Base-by-base conservation (phyloP, 2,113 vertebrate species). In the Fregetta grallaria region DNA sequence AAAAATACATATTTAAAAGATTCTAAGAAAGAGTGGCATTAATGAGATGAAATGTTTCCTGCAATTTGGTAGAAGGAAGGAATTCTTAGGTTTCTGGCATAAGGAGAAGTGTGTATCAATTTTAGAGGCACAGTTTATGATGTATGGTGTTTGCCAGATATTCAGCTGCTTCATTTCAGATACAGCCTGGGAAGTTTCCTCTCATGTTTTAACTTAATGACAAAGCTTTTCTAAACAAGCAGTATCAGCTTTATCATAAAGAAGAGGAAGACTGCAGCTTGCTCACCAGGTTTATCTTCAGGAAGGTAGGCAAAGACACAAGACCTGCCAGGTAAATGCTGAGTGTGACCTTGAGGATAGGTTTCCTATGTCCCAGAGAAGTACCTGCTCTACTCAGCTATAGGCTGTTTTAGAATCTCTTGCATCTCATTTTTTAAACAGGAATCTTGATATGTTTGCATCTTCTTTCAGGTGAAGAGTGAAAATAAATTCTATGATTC, bases 1-100 rank as follows among this genome's bases (percentile, higher is more conserved):
- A 92, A 92, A 96, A 90, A 91, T 50, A 92, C 55, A 82, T 90
- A 92, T 95, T 94, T 95, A 86, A 96, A 96, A 61, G 61, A 82
- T 95, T 96, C 75, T 90, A 52, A 92, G 73, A 66, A 79, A 92
- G 72, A 90, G 21, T 89, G 77, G 73, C 71, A 62, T 63, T 93
- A 94, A 93, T 94, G 92, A 96, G 94, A 96, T 13, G 45, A 92
- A 86, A 73, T 83, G 84, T 75, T 84, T 95, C 90, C 92, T 96
- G 92, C 75, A 85, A 81, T 86, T 87, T 95, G 53, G 76, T 76
- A 38, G 45, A 61, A 73, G 92, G 88, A 97, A 89, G 50, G 47
- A 62, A 59, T 66, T 74, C 75, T 92, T 84, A 45, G 21, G 11
- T 77, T 92, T 85, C 52, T 96, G 75, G 36, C 65, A 52, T 17